Evolutionary conservation across 2,113 vertebrate species (phyloP).

Genomic region (Zapus hudsonius): DNA sequence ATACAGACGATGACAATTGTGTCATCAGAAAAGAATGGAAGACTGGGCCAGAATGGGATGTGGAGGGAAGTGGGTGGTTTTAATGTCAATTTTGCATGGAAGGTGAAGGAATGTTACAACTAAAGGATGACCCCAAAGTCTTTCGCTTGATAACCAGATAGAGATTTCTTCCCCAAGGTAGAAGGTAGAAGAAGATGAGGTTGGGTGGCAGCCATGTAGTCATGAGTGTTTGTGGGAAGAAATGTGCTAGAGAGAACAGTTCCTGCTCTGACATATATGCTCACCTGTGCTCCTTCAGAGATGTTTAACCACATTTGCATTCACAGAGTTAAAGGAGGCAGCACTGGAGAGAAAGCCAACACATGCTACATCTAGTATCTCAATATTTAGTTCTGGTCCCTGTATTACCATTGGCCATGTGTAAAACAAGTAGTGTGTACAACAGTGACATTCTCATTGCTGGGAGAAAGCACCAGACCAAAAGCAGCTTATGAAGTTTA

Average conservation of each 20-base stretch:
- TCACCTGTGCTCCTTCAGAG: background rate
- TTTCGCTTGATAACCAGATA: background rate
- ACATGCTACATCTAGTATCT: background rate
- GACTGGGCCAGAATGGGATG: background rate
- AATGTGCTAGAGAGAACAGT: background rate
- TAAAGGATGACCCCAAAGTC: background rate
- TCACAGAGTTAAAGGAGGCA: background rate
- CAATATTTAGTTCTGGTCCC: background rate
- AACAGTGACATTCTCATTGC: no score
- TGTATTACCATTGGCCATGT: background rate
- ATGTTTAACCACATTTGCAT: background rate
- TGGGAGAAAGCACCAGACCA: no score
- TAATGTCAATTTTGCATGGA: background rate
- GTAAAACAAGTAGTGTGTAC: background rate
- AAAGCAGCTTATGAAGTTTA: no score
- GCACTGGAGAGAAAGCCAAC: background rate
- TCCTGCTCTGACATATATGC: no score
- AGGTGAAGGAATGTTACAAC: background rate
- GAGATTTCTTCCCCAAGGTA: background rate
- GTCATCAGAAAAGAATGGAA: background rate
- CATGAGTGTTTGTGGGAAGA: background rate
- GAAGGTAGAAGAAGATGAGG: fast-evolving
- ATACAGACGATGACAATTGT: background rate
- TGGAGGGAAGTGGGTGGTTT: background rate
- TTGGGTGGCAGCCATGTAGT: background rate